phyloP scores from a whole-genome alignment of 2,797 vertebrate species.

The Orestias chungarensis region DNA sequence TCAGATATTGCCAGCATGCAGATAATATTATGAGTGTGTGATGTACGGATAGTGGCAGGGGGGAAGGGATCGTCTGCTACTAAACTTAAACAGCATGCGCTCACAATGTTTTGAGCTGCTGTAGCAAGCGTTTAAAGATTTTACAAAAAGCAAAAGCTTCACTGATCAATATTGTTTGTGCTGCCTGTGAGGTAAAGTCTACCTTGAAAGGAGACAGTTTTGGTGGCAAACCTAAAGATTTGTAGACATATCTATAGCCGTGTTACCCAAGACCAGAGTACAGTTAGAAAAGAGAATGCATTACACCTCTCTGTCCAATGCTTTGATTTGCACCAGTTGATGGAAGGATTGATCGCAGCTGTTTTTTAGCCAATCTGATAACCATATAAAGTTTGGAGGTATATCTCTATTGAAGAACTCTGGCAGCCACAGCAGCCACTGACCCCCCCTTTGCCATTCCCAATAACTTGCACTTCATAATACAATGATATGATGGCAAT shows the following conservation, averaged over 20 bases:
- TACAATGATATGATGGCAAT: neutral
- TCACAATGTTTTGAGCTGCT: neutral
- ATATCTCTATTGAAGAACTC: too few species aligned
- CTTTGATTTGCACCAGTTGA: neutral
- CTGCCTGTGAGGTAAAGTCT: slow-evolving; percentile 7
- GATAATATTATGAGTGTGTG: neutral
- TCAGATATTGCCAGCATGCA: slow-evolving; percentile 9
- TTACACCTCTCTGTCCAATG: neutral
- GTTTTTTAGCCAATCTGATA: neutral
- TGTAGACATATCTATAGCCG: neutral
- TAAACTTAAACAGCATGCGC: neutral
- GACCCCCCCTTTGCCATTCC: too few species aligned
- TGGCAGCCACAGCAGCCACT: too few species aligned
- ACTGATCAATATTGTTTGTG: slow-evolving; percentile 3
- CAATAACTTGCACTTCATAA: neutral
- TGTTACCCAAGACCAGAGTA: neutral
- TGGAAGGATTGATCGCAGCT: neutral
- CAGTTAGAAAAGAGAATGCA: neutral
- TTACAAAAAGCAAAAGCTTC: too few species aligned
- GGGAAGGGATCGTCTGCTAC: neutral
- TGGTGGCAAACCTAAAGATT: neutral
- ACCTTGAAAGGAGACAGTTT: neutral
- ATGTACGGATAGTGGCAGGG: neutral
- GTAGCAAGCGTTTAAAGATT: neutral
- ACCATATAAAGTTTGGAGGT: neutral